Evolutionary conservation across 1,140 invertebrate genomes (phyloP).

Genomic region (Bilobella aurantiaca): DNA sequence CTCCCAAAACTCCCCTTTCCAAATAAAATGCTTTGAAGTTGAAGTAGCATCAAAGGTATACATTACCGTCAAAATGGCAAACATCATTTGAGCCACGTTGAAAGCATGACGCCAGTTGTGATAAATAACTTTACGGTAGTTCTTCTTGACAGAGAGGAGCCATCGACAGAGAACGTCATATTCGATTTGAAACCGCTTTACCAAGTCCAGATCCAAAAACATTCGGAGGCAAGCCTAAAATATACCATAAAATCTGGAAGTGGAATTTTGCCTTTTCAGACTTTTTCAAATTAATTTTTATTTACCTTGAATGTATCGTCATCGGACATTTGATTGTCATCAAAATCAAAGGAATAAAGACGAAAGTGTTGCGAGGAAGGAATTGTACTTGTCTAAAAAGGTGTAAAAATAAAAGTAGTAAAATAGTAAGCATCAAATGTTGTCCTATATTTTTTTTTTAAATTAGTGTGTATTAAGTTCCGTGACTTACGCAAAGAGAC

Average conservation of each 20-base stretch:
- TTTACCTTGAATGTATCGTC: slow-evolving; percentile 67
- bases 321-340: slow-evolving; percentile 72
- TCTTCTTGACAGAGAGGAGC: slow-evolving; percentile 90
- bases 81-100: slow-evolving; percentile 94
- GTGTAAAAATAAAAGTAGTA: neutral
- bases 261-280: too few species aligned
- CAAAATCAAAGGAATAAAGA: slow-evolving; percentile 76
- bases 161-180: slow-evolving; percentile 79
- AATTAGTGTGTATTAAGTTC: slow-evolving; percentile 20
- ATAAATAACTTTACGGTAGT: slow-evolving; percentile 90
- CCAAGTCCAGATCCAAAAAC: slow-evolving; percentile 82
- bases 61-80: slow-evolving; percentile 75
- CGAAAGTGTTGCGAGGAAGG: slow-evolving; percentile 71
- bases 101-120: slow-evolving; percentile 93
- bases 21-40: too few species aligned
- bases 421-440: neutral
- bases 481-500: slow-evolving; percentile 60
- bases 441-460: neutral
- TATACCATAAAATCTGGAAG: too few species aligned
- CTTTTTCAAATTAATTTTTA: neutral
- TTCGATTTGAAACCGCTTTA: slow-evolving; percentile 80
- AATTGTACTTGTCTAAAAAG: slow-evolving; percentile 52
- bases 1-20: neutral
- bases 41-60: neutral
- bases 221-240: slow-evolving; percentile 69